Percentiles rank a stretch among this genome's conserved stretches.
Conservation (phyloP, 2,113 vertebrate genomes). For the Litocranius walleri region DNA sequence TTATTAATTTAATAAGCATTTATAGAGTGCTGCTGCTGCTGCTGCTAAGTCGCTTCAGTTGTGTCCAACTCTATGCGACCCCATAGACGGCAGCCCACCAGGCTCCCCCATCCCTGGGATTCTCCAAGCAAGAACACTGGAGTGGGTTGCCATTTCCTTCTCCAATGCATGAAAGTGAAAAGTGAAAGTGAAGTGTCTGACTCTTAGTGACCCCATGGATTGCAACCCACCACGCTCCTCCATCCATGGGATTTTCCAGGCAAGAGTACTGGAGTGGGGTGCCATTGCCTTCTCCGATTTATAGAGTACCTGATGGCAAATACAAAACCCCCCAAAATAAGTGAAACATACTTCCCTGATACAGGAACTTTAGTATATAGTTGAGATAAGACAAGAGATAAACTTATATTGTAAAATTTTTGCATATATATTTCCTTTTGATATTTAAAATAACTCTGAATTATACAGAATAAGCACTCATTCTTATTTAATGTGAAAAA, state of each 20-base stretch:
- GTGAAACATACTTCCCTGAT: neutral
- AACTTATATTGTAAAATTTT: neutral
- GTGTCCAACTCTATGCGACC: no score
- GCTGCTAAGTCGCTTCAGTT: no score
- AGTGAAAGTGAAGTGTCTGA: no score
- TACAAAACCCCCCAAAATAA: neutral
- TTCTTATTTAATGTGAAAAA: neutral
- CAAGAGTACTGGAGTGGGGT: no score
- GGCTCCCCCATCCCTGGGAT: no score
- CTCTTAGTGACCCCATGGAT: no score
- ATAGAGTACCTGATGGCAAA: neutral
- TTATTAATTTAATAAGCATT: neutral
- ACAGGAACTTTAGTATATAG: neutral
- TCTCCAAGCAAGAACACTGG: no score
- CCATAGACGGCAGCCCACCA: no score
- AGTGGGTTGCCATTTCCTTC: no score
- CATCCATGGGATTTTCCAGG: no score
- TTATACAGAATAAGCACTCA: neutral
- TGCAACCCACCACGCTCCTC: no score
- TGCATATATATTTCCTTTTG: neutral
- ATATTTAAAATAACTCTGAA: neutral
- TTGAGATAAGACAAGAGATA: neutral
- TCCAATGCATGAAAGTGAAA: no score
- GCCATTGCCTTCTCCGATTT: neutral
- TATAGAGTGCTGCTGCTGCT: neutral